A percentile compares a stretch with the other conserved stretches of the same genome.
Evolutionary conservation across 2,888 invertebrate species (phyloP).

Genomic region (Noctua pronuba): DNA sequence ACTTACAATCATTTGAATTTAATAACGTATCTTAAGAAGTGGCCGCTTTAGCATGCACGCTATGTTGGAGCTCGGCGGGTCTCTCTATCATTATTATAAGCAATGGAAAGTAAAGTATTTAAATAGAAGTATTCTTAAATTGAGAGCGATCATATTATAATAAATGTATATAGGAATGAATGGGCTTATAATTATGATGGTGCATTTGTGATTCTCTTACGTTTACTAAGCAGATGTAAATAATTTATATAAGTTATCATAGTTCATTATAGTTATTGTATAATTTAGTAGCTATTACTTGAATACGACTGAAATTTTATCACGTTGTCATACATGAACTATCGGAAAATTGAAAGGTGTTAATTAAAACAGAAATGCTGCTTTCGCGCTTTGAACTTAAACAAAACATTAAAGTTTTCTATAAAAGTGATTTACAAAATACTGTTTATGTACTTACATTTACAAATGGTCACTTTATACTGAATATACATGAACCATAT

Average conservation of each 20-base stretch:
- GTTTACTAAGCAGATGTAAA: conserved; percentile 84
- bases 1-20: conserved; percentile 46
- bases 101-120: conserved; percentile 61
- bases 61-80: conserved; percentile 39
- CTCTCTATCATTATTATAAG: conserved; percentile 60
- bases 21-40: conserved; percentile 35
- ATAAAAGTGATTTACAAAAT: conserved; percentile 55
- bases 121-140: conserved; percentile 65
- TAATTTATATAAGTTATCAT: conserved; percentile 86
- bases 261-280: conserved; percentile 78
- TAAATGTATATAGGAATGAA: conserved; percentile 82
- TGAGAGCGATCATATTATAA: conserved; percentile 75
- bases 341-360: conserved; percentile 31
- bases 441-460: conserved; percentile 65
- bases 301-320: conserved; percentile 82
- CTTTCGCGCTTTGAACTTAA: conserved; percentile 56
- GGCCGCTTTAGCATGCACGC: conserved; percentile 50
- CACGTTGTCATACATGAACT: conserved; percentile 55
- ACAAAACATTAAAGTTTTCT: conserved; percentile 50
- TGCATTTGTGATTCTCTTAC: conserved; percentile 84
- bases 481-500: conserved; percentile 59
- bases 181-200: conserved; percentile 82
- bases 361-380: conserved; percentile 66
- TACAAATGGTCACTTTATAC: conserved; percentile 63
- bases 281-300: conserved; percentile 81